Evolutionary conservation across 2,888 invertebrate genomes (phyloP), one percentile per base, ranked within the genome.

Genomic region (Chloromyia formosa): DNA sequence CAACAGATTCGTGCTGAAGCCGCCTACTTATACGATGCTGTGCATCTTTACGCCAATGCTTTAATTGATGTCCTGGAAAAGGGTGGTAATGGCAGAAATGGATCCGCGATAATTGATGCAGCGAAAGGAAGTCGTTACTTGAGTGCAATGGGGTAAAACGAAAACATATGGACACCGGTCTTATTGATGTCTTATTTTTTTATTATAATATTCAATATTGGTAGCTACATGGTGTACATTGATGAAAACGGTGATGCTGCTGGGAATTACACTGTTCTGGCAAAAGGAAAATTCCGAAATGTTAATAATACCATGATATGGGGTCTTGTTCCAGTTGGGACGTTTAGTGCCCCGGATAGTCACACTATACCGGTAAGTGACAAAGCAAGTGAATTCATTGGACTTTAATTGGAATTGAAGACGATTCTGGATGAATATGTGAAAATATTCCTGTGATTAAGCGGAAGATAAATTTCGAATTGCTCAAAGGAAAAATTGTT

Each of bases 11-110:
- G 92, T 77, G 92, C 93, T 73, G 94, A 94, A 83, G 96, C 96
- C 16, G 96, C 94, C 45, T 96, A 96, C 88, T 89, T 95, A 23
- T 97, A 97, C 84, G 97, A 97, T 84, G 94, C 98, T 0, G 94
- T 98, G 64, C 92, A 94, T 88, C 89, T 97, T 78, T 98, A 98
- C 85, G 94, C 95, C 12, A 89, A 90, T 75, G 96, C 96, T 1
- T 86, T 97, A 78, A 87, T 92, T 40, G 88, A 90, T 77, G 90
- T 93, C 0, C 85, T 97, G 74, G 86, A 88, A 53, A 86, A 87
- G n/a, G 91, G 91, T 0, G 91, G 89, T 16, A 89, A 90, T 80
- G 90, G 93, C 0, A 87, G 88, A 42, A 93, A 97, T 81, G 97
- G 97, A 23, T 90, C 91, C n/a, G 92, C 92, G 60, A 90, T 97